Evolutionary conservation across 2,113 vertebrate species (phyloP), one percentile per base, ranked within the genome.

Genomic region (Dascyllus trimaculatus): DNA sequence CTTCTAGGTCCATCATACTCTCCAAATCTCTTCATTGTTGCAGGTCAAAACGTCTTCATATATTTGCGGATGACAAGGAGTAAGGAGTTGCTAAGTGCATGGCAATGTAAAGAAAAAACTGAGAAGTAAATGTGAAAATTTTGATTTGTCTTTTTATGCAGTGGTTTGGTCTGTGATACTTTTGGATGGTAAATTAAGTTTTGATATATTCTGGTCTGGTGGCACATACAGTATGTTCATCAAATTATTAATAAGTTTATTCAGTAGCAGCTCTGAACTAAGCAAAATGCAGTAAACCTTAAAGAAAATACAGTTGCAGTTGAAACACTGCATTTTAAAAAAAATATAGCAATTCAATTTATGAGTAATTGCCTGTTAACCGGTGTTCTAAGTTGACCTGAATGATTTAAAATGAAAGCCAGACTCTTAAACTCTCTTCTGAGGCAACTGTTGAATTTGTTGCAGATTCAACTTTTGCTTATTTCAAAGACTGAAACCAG

Each of bases 1-100:
- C 82, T 81, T 86, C 43, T 72, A 17, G 78, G 85, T 80, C 66
- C 71, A 45, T 85, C 81, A 71, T 83, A 84, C 24, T 73, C 56
- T 71, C 45, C 40, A 46, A 77, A 71, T 80, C 65, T 84, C 53
- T 75, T 88, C 82, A 85, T 84, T 81, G 81, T 78, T 71, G 51
- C 54, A 78, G n/a, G 43, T 73, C 48, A 74, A 80, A 71, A 67
- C 68, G 21, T 84, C 54, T 25, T 65, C 29, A 26, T 76, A 18
- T 74, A 51, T 85, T 80, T 71, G 38, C 64, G 52, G 22, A 78
- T 72, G 45, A 56, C 40, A 21, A 46, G 5, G 3, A 38, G 73
- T 15, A n/a, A 48, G 35, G 13, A 60, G 25, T 71, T 86, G 40
- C 4, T 48, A 15, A 26, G 26, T 46, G 25, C 38, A 22, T 53